Evolutionary conservation across 2,113 vertebrate genomes (phyloP), one percentile per base, ranked within the genome.

Genomic region (Motacilla alba): DNA sequence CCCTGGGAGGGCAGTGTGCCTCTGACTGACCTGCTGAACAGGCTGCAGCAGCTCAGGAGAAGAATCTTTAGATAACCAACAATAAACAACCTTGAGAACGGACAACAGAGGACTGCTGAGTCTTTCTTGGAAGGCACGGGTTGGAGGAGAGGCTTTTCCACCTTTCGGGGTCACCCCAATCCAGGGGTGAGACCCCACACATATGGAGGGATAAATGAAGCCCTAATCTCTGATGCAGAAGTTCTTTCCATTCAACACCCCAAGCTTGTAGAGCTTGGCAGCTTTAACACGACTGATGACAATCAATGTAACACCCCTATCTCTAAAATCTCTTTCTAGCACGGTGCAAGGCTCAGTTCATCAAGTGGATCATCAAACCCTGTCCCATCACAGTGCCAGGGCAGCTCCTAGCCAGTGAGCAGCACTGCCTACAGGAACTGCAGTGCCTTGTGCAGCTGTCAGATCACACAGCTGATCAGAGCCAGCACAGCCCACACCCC

Each of bases 141-240:
- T n/a, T n/a, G n/a, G n/a, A n/a, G n/a, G n/a, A n/a, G n/a, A n/a
- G n/a, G n/a, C n/a, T n/a, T n/a, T n/a, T n/a, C n/a, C n/a, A n/a
- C n/a, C n/a, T n/a, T n/a, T n/a, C n/a, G n/a, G n/a, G n/a, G n/a
- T n/a, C n/a, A n/a, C n/a, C n/a, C n/a, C n/a, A n/a, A n/a, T n/a
- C n/a, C n/a, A n/a, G n/a, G n/a, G n/a, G n/a, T n/a, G n/a, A n/a
- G n/a, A n/a, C n/a, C n/a, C n/a, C n/a, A n/a, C n/a, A n/a, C n/a
- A n/a, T n/a, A 5, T 0, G 2, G 9, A 23, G 3, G 6, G 7
- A 53, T 8, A 49, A 52, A 33, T 0, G 0, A 50, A 72, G 20
- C 35, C 76, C 26, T 16, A 31, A 46, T 10, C 67, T 74, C 16
- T 50, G 31, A 33, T 0, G 3, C 0, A 58, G 5, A 18, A 33